Percentiles rank a stretch among this genome's conserved stretches.
Conservation (phyloP, 2,888 invertebrate species). For the Helicoverpa assulta region DNA sequence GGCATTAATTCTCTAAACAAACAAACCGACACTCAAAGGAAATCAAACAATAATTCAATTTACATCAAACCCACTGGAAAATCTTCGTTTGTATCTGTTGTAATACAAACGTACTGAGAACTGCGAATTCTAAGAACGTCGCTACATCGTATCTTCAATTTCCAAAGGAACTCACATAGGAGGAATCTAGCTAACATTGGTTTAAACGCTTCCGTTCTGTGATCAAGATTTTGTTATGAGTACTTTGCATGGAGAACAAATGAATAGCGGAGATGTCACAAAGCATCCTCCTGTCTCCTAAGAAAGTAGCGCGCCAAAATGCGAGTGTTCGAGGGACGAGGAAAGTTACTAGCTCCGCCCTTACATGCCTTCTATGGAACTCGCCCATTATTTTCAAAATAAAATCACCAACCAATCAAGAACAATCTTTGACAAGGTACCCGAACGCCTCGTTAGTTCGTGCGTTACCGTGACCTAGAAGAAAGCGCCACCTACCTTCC, state of each 20-base stretch:
- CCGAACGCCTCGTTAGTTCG: too few species aligned
- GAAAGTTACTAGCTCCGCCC: too few species aligned
- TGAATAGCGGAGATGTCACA: too few species aligned
- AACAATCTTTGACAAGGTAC: too few species aligned
- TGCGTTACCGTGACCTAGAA: too few species aligned
- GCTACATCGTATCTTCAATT: conserved; percentile 2
- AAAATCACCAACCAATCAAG: too few species aligned
- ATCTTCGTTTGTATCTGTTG: background rate
- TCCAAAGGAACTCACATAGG: conserved; percentile 14
- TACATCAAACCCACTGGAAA: conserved; percentile 2
- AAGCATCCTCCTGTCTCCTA: too few species aligned
- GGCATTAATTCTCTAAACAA: background rate
- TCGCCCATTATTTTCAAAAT: too few species aligned
- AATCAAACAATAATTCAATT: conserved; percentile 6
- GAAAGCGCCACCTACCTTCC: too few species aligned
- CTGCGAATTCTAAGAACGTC: background rate
- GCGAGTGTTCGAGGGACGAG: too few species aligned
- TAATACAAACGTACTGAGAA: conserved; percentile 4
- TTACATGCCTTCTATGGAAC: too few species aligned
- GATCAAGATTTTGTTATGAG: background rate
- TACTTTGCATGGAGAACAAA: background rate
- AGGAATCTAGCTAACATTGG: conserved; percentile 3
- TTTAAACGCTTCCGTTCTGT: background rate
- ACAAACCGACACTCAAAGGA: background rate
- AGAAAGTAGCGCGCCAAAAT: too few species aligned